phyloP scores from a whole-genome alignment of 2,113 vertebrate genomes.

The Vireo altiloquus region DNA sequence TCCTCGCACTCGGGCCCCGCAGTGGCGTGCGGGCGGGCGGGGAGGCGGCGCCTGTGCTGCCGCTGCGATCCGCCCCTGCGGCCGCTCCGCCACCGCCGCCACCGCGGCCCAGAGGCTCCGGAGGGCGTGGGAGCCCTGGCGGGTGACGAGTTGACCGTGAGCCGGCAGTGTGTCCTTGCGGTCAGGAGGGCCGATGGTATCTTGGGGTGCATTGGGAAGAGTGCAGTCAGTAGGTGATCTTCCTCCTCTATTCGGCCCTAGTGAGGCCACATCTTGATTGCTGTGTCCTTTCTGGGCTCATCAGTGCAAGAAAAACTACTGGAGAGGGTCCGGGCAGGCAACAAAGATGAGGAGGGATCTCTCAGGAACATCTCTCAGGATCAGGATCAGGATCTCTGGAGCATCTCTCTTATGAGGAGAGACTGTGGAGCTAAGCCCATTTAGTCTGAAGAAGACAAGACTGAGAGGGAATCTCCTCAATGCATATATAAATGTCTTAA shows the following conservation, averaged over 20 bases:
- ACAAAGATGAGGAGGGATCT: too few species aligned
- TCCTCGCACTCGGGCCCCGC: not conserved
- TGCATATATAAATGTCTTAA: not conserved
- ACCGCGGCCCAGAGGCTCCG: too few species aligned
- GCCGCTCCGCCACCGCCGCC: not conserved
- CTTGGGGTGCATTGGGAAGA: not conserved
- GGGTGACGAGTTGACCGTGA: rapidly evolving
- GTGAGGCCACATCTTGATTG: not conserved
- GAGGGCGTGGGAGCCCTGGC: rapidly evolving
- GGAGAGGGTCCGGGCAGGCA: too few species aligned
- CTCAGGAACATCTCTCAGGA: too few species aligned
- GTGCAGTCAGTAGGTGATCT: not conserved
- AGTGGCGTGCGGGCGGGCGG: not conserved
- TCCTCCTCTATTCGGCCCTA: not conserved
- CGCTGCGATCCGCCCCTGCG: not conserved
- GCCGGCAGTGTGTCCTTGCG: not conserved
- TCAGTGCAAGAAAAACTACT: too few species aligned
- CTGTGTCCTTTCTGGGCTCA: not conserved
- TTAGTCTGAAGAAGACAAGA: not conserved
- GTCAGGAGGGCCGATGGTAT: rapidly evolving
- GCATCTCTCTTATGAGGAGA: not conserved
- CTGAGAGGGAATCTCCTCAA: not conserved
- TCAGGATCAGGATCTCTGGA: too few species aligned
- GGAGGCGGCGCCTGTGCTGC: not conserved
- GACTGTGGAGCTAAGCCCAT: rapidly evolving